A percentile compares a stretch with the other conserved stretches of the same genome.
Conservation (phyloP, 2,113 vertebrate genomes). For the Istiophorus platypterus region DNA sequence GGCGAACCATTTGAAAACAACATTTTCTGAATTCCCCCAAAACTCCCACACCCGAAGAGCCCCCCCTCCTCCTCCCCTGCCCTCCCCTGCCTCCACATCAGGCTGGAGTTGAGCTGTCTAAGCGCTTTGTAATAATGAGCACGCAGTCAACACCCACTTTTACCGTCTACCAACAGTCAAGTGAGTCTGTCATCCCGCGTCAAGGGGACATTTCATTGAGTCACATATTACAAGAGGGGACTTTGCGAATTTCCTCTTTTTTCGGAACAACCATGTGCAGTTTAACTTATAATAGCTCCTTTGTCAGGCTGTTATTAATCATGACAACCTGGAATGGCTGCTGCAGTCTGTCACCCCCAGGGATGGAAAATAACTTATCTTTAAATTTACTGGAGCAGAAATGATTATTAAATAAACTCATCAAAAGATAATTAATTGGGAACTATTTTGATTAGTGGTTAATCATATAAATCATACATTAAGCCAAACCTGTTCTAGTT, state of each 20-base stretch:
- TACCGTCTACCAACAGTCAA: slow-evolving; percentile 31
- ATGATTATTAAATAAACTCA: background rate
- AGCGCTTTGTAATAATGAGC: slow-evolving; percentile 65
- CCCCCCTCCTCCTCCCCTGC: background rate
- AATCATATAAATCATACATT: background rate
- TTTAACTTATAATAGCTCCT: background rate
- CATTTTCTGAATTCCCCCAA: slow-evolving; percentile 87
- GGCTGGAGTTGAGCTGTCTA: slow-evolving; percentile 45
- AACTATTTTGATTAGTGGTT: background rate
- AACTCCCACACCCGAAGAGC: slow-evolving; percentile 80
- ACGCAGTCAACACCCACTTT: slow-evolving; percentile 71
- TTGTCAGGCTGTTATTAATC: background rate
- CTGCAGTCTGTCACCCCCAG: background rate
- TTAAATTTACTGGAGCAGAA: too few relatives aligned
- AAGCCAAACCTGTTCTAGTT: background rate
- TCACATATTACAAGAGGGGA: background rate
- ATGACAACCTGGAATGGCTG: background rate
- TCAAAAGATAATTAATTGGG: background rate
- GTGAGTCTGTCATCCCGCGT: slow-evolving; percentile 36
- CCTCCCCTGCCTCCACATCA: slow-evolving; percentile 32
- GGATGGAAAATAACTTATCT: too few relatives aligned
- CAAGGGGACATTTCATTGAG: slow-evolving; percentile 11
- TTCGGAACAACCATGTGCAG: background rate
- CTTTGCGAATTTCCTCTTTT: slow-evolving; percentile 4
- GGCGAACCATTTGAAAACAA: slow-evolving; percentile 62